These are phyloP conservation scores for Cyrtodaria siliqua DNA, from an alignment of 2,888 invertebrate species.

Conservation along the genomic window DNA sequence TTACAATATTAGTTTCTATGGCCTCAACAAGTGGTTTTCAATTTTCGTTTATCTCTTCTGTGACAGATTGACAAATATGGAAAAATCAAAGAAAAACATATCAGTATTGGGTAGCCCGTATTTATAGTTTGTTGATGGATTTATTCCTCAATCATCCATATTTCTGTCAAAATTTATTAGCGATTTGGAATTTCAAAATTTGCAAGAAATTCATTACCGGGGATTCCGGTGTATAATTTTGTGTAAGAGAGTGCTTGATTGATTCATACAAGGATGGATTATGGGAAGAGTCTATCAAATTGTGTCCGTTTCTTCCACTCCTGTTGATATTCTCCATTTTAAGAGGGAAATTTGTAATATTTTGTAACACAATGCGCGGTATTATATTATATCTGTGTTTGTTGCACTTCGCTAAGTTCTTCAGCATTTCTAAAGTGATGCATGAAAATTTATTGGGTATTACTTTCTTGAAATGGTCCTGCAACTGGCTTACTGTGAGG, in stretches of 20 bases:
- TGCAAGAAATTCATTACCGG: conserved; percentile 27
- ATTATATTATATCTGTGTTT: neutral
- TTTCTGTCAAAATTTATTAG: conserved; percentile 27
- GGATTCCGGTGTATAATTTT: conserved; percentile 12
- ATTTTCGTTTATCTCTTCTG: conserved; percentile 40
- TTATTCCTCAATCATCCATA: neutral
- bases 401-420: neutral
- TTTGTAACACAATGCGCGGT: conserved; percentile 2
- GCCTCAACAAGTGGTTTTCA: conserved; percentile 32
- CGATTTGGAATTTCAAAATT: conserved; percentile 20
- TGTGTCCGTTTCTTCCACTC: neutral
- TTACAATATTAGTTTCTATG: neutral
- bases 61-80: conserved; percentile 58
- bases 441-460: conserved; percentile 8
- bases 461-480: neutral
- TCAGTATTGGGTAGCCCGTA: conserved; percentile 19
- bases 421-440: neutral
- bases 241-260: conserved; percentile 2
- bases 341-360: conserved; percentile 11
- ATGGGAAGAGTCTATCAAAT: conserved; percentile 2
- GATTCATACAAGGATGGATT: neutral
- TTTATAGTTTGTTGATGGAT: conserved; percentile 6
- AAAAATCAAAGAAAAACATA: conserved; percentile 48
- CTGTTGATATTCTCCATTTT: neutral
- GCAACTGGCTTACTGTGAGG: no score